Evolutionary conservation across 2,888 invertebrate species (phyloP).

Genomic region (Andricus curvator): DNA sequence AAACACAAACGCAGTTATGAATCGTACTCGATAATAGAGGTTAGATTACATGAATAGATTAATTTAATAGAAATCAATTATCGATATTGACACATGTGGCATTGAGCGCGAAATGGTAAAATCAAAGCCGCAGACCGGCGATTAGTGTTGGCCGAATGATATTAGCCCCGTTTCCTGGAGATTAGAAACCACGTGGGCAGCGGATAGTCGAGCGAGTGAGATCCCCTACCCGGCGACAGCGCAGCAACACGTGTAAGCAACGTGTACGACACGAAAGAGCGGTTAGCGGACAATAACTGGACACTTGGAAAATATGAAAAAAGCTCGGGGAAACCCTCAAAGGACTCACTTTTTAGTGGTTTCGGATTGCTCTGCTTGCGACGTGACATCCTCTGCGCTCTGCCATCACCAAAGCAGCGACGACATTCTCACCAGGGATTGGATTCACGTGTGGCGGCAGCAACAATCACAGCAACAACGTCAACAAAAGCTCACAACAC

Average conservation of each 20-base stretch:
- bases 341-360: slow-evolving; percentile 93
- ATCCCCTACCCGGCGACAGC: slow-evolving; percentile 36
- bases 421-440: slow-evolving; percentile 63
- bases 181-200: slow-evolving; percentile 40
- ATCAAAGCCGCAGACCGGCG: neutral
- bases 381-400: slow-evolving; percentile 87
- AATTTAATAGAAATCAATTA: slow-evolving; percentile 19
- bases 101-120: slow-evolving; percentile 17
- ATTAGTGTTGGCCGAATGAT: slow-evolving; percentile 19
- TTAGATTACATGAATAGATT: neutral
- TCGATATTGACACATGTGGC: slow-evolving; percentile 16
- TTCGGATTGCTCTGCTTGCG: slow-evolving; percentile 98
- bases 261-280: slow-evolving; percentile 17
- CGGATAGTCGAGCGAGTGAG: slow-evolving; percentile 8
- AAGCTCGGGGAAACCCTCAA: slow-evolving; percentile 40
- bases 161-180: slow-evolving; percentile 32
- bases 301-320: neutral
- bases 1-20: neutral
- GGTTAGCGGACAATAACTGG: neutral
- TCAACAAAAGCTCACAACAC: slow-evolving; percentile 53
- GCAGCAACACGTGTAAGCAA: slow-evolving; percentile 39
- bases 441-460: slow-evolving; percentile 46
- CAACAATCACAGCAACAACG: slow-evolving; percentile 30
- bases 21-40: neutral
- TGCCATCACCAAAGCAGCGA: slow-evolving; percentile 76